A percentile compares a stretch with the other conserved stretches of the same genome.
These are phyloP conservation scores for Lysandra bellargus DNA, from an alignment of 2,888 invertebrate genomes.

Conservation along the genomic window DNA sequence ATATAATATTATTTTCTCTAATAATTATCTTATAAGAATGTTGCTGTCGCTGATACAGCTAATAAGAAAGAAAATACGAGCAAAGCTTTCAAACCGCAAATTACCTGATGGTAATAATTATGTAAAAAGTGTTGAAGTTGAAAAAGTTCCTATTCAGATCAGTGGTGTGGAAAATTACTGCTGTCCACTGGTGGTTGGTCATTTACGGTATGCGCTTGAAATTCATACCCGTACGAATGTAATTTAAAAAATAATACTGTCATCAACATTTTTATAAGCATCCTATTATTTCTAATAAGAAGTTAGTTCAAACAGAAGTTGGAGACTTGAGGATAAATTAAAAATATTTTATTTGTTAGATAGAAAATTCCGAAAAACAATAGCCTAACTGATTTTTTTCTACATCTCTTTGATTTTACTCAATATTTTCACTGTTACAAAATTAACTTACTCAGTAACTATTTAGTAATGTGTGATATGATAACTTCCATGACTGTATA, in stretches of 20 bases:
- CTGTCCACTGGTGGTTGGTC: slow-evolving; percentile 49
- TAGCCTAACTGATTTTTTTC: too few species aligned
- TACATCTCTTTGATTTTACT: too few species aligned
- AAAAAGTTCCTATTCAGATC: slow-evolving; percentile 42
- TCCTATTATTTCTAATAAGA: too few species aligned
- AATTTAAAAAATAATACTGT: not conserved
- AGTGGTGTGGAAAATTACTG: slow-evolving; percentile 69
- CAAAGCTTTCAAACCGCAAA: slow-evolving; percentile 18
- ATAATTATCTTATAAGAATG: not conserved
- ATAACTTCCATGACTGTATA: not conserved
- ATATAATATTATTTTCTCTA: not conserved
- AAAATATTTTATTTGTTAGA: too few species aligned
- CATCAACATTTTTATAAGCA: not conserved
- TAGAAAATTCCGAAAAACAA: too few species aligned
- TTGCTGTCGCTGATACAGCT: not conserved
- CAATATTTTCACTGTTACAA: too few species aligned
- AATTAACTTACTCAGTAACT: too few species aligned
- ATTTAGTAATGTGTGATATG: not conserved
- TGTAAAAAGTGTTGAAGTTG: slow-evolving; percentile 20
- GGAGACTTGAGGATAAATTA: too few species aligned
- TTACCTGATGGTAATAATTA: slow-evolving; percentile 11
- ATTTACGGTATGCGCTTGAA: slow-evolving; percentile 15
- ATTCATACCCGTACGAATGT: not conserved
- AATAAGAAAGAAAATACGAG: not conserved
- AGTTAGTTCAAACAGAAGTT: too few species aligned